phyloP scores from a whole-genome alignment of 1,140 invertebrate genomes.

The Globodera ellingtonae region DNA sequence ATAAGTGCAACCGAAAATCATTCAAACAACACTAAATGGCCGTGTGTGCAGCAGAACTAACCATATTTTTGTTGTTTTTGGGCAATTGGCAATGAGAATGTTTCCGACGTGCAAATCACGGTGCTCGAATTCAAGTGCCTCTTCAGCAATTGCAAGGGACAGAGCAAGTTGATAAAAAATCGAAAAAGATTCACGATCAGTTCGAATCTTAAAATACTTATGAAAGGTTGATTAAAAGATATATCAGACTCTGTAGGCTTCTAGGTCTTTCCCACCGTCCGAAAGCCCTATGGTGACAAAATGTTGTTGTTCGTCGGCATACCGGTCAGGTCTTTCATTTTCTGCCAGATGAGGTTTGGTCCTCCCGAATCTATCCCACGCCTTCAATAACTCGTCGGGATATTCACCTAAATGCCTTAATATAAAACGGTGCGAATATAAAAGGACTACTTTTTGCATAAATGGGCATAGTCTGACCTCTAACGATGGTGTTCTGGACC shows the following conservation, averaged over 20 bases:
- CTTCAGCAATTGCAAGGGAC: constrained; percentile 26
- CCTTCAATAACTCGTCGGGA: constrained; percentile 9
- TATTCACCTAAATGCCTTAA: constrained; percentile 2
- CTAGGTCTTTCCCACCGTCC: constrained; percentile 31
- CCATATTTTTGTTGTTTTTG: background rate
- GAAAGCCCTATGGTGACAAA: constrained; percentile 15
- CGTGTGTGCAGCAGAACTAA: background rate
- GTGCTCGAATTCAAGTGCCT: constrained; percentile 34
- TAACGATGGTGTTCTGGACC: constrained; percentile 6
- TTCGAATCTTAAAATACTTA: constrained; percentile 18
- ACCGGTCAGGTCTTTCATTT: constrained; percentile 23
- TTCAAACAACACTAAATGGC: background rate
- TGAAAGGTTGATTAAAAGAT: background rate
- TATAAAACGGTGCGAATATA: too few relatives aligned
- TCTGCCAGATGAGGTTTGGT: constrained; percentile 14
- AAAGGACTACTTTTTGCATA: background rate
- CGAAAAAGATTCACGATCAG: constrained; percentile 32
- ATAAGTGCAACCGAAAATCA: background rate
- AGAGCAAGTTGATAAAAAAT: constrained; percentile 39
- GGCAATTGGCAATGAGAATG: constrained; percentile 26
- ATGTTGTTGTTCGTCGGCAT: background rate
- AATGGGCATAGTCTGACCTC: constrained; percentile 19
- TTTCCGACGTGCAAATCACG: constrained; percentile 36
- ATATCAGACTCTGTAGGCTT: constrained; percentile 11
- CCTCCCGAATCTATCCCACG: constrained; percentile 24